Conservation (phyloP, 2,113 vertebrate genomes). For the Sinocyclocheilus grahami region DNA sequence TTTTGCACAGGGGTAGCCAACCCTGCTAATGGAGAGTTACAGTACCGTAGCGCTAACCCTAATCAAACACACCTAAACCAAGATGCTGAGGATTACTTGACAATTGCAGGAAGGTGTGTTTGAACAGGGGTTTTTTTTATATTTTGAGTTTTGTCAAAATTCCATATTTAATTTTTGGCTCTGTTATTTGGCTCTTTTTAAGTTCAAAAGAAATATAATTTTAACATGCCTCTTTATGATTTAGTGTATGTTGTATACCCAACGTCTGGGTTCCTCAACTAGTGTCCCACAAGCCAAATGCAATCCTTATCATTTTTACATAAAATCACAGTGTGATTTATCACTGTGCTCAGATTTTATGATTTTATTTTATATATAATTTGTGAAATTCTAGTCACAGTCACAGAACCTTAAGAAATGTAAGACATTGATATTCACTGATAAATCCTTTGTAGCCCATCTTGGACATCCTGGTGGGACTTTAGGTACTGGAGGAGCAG, state of each 20-base stretch:
- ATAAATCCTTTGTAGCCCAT: conserved; percentile 31
- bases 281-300: background rate
- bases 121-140: background rate
- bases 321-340: no score
- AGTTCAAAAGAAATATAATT: background rate
- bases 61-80: background rate
- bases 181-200: background rate
- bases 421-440: background rate
- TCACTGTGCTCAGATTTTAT: background rate
- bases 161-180: background rate
- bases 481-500: conserved; percentile 38
- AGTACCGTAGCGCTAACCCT: background rate
- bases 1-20: background rate
- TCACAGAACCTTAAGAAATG: background rate
- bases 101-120: background rate
- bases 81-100: background rate
- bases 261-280: background rate
- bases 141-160: background rate
- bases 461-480: conserved; percentile 42
- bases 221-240: background rate
- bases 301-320: background rate
- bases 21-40: background rate
- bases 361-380: background rate
- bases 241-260: background rate
- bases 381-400: background rate